A percentile compares a stretch with the other conserved stretches of the same genome.
Conservation (phyloP, 2,888 invertebrate genomes). For the Hirudinaria manillensis region DNA sequence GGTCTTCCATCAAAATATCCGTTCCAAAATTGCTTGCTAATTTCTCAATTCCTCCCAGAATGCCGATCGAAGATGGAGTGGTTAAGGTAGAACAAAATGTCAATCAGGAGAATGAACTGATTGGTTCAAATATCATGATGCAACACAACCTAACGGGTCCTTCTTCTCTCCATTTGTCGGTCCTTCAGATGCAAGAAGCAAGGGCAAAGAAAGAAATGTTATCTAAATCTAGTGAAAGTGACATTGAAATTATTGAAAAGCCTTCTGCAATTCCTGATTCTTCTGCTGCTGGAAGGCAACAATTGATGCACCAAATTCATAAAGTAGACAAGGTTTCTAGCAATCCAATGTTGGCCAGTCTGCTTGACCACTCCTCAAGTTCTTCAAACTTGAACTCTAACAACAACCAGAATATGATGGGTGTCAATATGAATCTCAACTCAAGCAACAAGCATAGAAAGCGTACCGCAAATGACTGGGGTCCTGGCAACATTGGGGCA, state of each 20-base stretch:
- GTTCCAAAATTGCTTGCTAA: slow-evolving; percentile 13
- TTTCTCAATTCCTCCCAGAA: not conserved
- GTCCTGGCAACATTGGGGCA: not conserved
- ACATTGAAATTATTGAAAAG: slow-evolving; percentile 24
- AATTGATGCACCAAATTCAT: slow-evolving; percentile 16
- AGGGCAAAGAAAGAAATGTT: slow-evolving; percentile 9
- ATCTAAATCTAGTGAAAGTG: slow-evolving; percentile 2
- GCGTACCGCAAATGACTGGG: slow-evolving; percentile 5
- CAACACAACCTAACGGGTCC: not conserved
- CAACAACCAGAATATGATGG: not conserved
- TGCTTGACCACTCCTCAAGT: slow-evolving; percentile 44
- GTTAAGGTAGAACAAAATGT: not conserved
- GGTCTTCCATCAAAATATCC: not conserved
- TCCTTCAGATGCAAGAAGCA: not conserved
- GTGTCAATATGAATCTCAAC: not conserved
- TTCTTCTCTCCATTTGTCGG: not conserved
- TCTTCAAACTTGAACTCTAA: not conserved
- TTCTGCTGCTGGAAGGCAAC: not conserved
- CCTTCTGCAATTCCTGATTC: not conserved
- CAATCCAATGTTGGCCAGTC: slow-evolving; percentile 49
- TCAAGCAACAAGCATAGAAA: slow-evolving; percentile 8
- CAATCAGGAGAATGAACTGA: not conserved
- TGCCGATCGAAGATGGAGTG: not conserved
- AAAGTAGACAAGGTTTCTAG: slow-evolving; percentile 41
- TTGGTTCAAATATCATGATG: not conserved